Evolutionary conservation across 2,797 vertebrate genomes (phyloP).

Genomic region (Sciurus carolinensis): DNA sequence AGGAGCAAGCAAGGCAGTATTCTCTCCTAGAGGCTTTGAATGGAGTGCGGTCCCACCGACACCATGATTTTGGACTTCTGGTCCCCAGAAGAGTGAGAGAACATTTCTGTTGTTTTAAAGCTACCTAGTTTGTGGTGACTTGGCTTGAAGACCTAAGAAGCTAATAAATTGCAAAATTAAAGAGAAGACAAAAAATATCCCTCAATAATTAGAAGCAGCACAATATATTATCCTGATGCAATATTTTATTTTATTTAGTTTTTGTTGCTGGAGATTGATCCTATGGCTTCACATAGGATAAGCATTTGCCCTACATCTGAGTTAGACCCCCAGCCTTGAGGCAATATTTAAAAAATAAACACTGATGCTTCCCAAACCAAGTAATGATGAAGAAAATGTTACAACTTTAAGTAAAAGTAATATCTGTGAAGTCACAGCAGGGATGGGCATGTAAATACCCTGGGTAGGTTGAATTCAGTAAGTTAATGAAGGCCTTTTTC

Average conservation of each 20-base stretch:
- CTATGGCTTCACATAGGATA: background rate
- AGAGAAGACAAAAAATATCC: background rate
- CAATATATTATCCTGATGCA: background rate
- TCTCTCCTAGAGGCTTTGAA: background rate
- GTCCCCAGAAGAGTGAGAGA: background rate
- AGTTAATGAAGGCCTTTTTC: background rate
- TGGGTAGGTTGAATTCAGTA: background rate
- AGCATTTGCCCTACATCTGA: background rate
- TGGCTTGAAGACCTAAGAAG: background rate
- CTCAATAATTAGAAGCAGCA: background rate
- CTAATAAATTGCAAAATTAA: background rate
- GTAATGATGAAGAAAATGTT: background rate
- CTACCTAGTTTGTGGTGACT: background rate
- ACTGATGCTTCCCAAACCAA: background rate
- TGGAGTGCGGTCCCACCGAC: accelerated
- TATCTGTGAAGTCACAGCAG: background rate
- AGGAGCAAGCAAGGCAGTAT: background rate
- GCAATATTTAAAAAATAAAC: background rate
- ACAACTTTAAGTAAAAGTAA: background rate
- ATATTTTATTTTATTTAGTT: background rate
- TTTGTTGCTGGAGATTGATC: background rate
- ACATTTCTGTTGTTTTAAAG: background rate
- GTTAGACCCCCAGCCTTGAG: too few relatives aligned
- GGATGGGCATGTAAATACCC: accelerated
- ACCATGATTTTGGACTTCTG: background rate